Base-by-base conservation (phyloP, 2,113 vertebrate genomes). In the Esox niger region DNA sequence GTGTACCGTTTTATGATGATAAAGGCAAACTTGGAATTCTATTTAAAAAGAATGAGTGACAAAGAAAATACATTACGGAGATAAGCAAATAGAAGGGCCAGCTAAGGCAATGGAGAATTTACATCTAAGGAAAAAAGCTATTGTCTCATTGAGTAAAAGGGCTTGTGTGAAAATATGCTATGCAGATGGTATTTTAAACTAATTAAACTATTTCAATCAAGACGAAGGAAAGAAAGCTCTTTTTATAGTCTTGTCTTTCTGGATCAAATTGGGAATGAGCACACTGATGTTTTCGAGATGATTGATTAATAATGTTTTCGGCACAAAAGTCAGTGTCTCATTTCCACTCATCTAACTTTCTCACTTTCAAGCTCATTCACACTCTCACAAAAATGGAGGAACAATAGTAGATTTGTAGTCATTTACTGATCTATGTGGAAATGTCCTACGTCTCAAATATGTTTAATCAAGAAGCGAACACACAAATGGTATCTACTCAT, bases 201-300 rank as follows among this genome's bases (percentile, higher is more conserved):
- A 76, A 83, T 80, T 76, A 79, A 76, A 77, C 59, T 55, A 29
- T 74, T 69, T 66, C 65, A 68, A 75, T 54, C 57, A 59, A 59
- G 57, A 59, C 20, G 17, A 31, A n/a, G 13, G 57, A 30, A 59
- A 59, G 57, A 32, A 30, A 59, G 27, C 6, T 30, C 6, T 29
- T 59, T 59, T 26, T 59, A 59, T 29, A n/a, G 57, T 20, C 57
- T 30, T 17, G 17, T 27, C 26, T 8, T 30, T 31, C 20, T n/a
- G 27, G 13, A 58, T 59, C 29, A 31, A 59, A 59, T 59, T 59
- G 57, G 57, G 6, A 30, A 29, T 32, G 57, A 59, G 17, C 47
- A 52, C n/a, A 32, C 29, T 31, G 15, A 59, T 56, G 56, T 59
- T 30, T 59, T 30, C 20, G 15, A 20, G 15, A 59, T 25, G 6